Evolutionary conservation across 1,140 invertebrate genomes (phyloP).

Genomic region (Ptiloglossa arizonensis): DNA sequence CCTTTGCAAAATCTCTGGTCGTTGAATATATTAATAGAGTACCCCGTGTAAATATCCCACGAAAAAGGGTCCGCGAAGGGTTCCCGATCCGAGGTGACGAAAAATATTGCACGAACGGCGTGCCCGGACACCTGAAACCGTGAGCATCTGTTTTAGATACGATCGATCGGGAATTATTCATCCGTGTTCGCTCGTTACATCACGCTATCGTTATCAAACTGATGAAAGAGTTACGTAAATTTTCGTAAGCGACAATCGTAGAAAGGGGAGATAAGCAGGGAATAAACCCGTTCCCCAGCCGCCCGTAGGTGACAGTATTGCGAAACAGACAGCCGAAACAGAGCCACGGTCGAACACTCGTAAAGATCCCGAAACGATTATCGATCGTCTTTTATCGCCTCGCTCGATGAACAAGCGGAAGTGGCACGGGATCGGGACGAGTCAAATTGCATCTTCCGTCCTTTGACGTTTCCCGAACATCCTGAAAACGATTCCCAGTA

Average conservation of each 20-base stretch:
- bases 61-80: too few relatives aligned
- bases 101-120: too few relatives aligned
- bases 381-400: neutral
- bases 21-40: too few relatives aligned
- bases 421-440: neutral
- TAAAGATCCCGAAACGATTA: neutral
- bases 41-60: too few relatives aligned
- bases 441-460: neutral
- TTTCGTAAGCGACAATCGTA: too few relatives aligned
- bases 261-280: neutral
- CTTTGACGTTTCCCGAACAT: neutral
- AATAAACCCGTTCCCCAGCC: neutral
- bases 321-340: neutral
- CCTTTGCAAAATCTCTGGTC: too few relatives aligned
- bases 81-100: too few relatives aligned
- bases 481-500: neutral
- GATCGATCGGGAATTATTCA: constrained; percentile 5
- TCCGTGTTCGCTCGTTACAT: neutral
- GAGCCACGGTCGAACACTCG: neutral
- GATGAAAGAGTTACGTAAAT: constrained; percentile 11
- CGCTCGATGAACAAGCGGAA: neutral
- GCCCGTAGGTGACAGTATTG: neutral
- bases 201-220: constrained; percentile 1
- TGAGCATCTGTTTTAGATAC: neutral
- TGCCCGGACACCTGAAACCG: too few relatives aligned